Conservation (phyloP, 2,113 vertebrate species). For the Sminthopsis crassicaudata region DNA sequence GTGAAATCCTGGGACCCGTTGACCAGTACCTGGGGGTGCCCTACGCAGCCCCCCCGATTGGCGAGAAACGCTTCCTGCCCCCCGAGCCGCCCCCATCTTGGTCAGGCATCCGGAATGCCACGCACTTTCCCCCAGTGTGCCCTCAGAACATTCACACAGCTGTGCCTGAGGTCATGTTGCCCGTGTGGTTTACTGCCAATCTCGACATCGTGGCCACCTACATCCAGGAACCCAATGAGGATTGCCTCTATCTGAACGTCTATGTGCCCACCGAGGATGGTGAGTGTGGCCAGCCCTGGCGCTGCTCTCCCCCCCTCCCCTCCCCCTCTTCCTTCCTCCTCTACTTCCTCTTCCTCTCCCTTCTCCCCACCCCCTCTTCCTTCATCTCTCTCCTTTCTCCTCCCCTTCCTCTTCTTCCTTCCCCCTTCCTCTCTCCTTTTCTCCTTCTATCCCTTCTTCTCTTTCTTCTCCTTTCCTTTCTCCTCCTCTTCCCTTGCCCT, state of each 20-base stretch:
- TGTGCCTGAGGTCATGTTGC: conserved; percentile 99
- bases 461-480: conserved; percentile 77
- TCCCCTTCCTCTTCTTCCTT: too few species aligned
- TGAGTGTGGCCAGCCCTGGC: conserved; percentile 85
- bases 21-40: conserved; percentile 92
- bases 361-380: background rate
- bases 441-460: conserved; percentile 34
- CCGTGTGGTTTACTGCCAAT: conserved; percentile 99
- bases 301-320: conserved; percentile 81
- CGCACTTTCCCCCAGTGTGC: conserved; percentile 97
- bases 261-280: conserved; percentile 99
- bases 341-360: background rate
- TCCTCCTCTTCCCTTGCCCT: conserved; percentile 69
- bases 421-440: conserved; percentile 40
- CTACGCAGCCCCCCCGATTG: conserved; percentile 91
- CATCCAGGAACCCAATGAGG: conserved; percentile 99
- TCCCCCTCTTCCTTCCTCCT: conserved; percentile 78
- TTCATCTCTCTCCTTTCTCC: background rate
- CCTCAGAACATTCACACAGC: conserved; percentile 99
- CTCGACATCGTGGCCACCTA: conserved; percentile 98
- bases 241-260: conserved; percentile 99
- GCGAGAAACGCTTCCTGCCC: conserved; percentile 97
- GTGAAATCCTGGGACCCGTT: conserved; percentile 97
- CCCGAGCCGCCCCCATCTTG: conserved; percentile 96
- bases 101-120: conserved; percentile 98